Percentiles rank a stretch among this genome's conserved stretches.
Evolutionary conservation across 2,888 invertebrate species (phyloP).

Genomic region (Frankliniella intonsa): DNA sequence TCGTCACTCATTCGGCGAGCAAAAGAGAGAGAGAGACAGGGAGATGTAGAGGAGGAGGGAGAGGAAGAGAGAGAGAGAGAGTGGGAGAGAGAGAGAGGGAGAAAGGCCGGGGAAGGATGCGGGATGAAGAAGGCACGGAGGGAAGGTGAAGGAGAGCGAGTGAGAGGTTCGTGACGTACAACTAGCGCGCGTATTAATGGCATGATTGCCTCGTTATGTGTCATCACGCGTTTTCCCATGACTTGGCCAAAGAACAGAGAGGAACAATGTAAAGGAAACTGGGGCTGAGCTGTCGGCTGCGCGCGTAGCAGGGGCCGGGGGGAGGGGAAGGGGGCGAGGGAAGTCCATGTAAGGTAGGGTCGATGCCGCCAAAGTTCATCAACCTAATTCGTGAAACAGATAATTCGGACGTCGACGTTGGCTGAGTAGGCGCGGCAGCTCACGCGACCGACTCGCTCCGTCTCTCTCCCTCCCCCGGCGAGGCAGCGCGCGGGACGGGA

Average conservation of each 20-base stretch:
- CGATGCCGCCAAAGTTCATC: not conserved
- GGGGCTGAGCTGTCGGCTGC: not conserved
- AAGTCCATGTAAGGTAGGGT: not conserved
- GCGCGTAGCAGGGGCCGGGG: not conserved
- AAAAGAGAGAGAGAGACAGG: not conserved
- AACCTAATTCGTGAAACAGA: conserved; percentile 26
- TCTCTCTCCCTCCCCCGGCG: too few relatives aligned
- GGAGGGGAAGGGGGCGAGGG: not conserved
- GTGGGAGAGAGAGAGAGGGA: not conserved
- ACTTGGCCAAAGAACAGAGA: not conserved
- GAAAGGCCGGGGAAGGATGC: not conserved
- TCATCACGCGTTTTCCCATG: conserved; percentile 16
- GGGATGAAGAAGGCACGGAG: not conserved
- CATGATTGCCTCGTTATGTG: conserved; percentile 9
- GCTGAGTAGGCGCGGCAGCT: too few relatives aligned
- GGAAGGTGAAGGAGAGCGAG: not conserved
- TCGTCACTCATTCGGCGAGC: not conserved
- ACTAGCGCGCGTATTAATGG: not conserved
- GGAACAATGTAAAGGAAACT: conserved; percentile 2
- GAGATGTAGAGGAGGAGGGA: too few relatives aligned
- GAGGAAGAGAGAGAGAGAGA: not conserved
- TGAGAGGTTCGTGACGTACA: not conserved
- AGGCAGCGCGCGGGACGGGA: too few relatives aligned
- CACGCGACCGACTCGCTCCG: too few relatives aligned
- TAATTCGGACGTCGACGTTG: conserved; percentile 20